Base-by-base conservation (phyloP, 2,797 vertebrate genomes). In the Micromesistius poutassou region DNA sequence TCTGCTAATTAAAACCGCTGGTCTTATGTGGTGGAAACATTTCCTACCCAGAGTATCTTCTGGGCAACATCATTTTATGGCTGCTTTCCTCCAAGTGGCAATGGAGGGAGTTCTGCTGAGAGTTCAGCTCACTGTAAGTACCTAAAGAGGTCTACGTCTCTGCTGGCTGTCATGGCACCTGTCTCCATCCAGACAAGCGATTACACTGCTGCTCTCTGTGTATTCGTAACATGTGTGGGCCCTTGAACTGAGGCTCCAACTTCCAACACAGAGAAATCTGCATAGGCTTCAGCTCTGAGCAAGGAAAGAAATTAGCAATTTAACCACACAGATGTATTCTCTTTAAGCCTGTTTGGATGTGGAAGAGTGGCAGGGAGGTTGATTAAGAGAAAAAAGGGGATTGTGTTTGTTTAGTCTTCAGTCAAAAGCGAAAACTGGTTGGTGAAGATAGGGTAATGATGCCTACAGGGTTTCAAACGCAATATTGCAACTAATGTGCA, bases 191-290 rank as follows among this genome's bases (percentile, higher is more conserved):
- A 28, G 30, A 30, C 68, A 14, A 30, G 68, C 5, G 19, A 71
- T 30, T 31, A 71, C 12, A 31, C 68, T 33, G 70, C 30, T 71
- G 12, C 30, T 30, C 14, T 50, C n/a, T 42, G 30, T 66, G 22
- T 70, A 22, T 70, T 31, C 70, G 35, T 84, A 33, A 38, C 82
- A 79, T 71, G 79, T 81, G 79, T 82, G 77, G 25, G 62, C 62
- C 25, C 62, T 28, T 68, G 25, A 68, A 68, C n/a, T 68, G 62
- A 10, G n/a, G 55, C 8, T 36, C 74, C 77, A 71, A 35, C 80
- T 25, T 40, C 73, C 78, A 71, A 35, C 80, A 80, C 76, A 72
- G 50, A 82, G 68, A 73, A 75, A 74, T 78, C n/a, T 68, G 62
- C 55, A 62, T 62, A 25, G 6, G n/a, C 22, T 25, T 62, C 55